A percentile compares a stretch with the other conserved stretches of the same genome.
Evolutionary conservation across 2,888 invertebrate species (phyloP).

Genomic region (Hirtodrosophila cameraria): DNA sequence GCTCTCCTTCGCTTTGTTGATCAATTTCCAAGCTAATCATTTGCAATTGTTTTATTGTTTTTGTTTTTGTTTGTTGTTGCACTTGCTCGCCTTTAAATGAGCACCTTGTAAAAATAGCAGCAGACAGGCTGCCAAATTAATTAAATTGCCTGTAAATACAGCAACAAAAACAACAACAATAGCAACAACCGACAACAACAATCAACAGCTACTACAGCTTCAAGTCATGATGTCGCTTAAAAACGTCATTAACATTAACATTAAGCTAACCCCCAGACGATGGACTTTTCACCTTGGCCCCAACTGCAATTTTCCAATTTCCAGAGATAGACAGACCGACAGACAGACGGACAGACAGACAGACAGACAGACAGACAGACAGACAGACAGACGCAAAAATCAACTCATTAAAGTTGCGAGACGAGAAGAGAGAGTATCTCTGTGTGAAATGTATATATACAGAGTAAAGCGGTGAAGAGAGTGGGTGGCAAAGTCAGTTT

Average conservation of each 20-base stretch:
- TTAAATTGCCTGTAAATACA: constrained; percentile 54
- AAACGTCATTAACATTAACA: constrained; percentile 72
- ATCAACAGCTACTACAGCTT: constrained; percentile 40
- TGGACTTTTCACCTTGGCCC: constrained; percentile 74
- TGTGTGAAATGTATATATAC: constrained; percentile 29
- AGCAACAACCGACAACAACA: constrained; percentile 25
- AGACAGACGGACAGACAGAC: constrained; percentile 6
- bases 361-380: constrained; percentile 4
- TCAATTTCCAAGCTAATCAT: constrained; percentile 28
- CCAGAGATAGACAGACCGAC: constrained; percentile 25
- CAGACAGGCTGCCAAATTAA: constrained; percentile 50
- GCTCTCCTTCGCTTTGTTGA: constrained; percentile 3
- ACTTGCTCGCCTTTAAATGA: constrained; percentile 48
- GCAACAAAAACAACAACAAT: constrained; percentile 3
- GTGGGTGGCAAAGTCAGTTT: constrained; percentile 4
- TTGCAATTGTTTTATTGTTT: background rate
- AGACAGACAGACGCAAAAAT: constrained; percentile 46
- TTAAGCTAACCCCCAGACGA: constrained; percentile 69
- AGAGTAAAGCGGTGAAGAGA: background rate
- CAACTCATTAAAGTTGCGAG: constrained; percentile 67
- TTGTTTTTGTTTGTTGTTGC: constrained; percentile 12
- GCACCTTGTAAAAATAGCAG: constrained; percentile 33
- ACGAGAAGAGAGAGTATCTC: constrained; percentile 36
- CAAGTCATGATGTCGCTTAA: constrained; percentile 73
- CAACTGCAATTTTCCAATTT: constrained; percentile 68